Evolutionary conservation across 1,140 invertebrate genomes (phyloP).

Genomic region (Leucophenga varia): DNA sequence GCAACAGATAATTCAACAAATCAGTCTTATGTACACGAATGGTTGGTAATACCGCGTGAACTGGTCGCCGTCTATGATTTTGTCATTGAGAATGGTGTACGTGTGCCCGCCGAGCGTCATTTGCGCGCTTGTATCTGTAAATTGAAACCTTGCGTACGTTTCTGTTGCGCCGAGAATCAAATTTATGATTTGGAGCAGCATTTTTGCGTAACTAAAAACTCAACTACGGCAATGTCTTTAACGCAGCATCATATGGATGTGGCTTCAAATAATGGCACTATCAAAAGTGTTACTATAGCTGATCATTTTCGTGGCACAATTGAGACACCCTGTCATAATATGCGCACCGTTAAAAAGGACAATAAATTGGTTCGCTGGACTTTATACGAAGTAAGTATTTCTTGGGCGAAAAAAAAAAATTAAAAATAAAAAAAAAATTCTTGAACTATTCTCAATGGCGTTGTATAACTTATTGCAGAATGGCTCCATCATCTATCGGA

Average conservation of each 20-base stretch:
- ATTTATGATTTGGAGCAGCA: constrained; percentile 26
- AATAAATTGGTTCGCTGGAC: constrained; percentile 33
- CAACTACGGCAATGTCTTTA: constrained; percentile 20
- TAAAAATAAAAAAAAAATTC: too few species aligned
- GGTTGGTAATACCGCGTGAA: constrained; percentile 34
- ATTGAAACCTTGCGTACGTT: constrained; percentile 34
- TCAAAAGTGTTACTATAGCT: not conserved
- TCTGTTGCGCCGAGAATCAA: constrained; percentile 34
- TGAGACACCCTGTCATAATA: constrained; percentile 38
- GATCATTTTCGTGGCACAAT: constrained; percentile 28
- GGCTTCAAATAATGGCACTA: constrained; percentile 7
- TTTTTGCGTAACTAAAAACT: constrained; percentile 14
- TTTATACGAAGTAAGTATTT: constrained; percentile 30
- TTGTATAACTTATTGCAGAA: constrained; percentile 29
- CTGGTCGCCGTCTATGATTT: constrained; percentile 43
- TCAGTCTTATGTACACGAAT: constrained; percentile 32
- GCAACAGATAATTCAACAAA: constrained; percentile 13
- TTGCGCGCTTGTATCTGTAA: constrained; percentile 44
- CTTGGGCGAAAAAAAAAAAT: not conserved
- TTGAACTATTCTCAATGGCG: too few species aligned
- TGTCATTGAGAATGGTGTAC: constrained; percentile 39
- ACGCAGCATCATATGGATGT: constrained; percentile 6
- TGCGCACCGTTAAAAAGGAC: constrained; percentile 26
- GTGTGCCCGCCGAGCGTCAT: constrained; percentile 27
- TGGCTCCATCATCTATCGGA: constrained; percentile 32